Evolutionary conservation across 2,888 invertebrate species (phyloP), one percentile per base, ranked within the genome.

Genomic region (Sycophila texana): DNA sequence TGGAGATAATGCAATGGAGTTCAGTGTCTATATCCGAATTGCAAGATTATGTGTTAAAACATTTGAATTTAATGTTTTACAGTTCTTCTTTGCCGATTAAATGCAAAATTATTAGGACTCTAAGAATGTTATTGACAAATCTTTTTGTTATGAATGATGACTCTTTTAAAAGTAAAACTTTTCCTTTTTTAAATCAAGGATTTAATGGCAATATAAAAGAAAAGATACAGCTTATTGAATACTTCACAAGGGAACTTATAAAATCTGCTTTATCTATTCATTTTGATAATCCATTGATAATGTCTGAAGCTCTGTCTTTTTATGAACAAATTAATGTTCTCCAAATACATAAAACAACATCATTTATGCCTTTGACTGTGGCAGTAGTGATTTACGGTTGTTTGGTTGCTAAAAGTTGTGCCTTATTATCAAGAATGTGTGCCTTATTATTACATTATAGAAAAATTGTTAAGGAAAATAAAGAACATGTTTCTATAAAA

Each of bases 1-100:
- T 90, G 10, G 72, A 83, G 3, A 82, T 91, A n/a, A 72, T 90
- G 53, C 83, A 87, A 70, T 90, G 90, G 90, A 88, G 86, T 58
- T 86, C 71, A 57, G 55, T 81, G 68, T 73, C 55, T 47, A 67
- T 79, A 82, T 20, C 82, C 87, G 90, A 89, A 61, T 81, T 89
- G 39, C 83, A 85, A 20, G 83, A 85, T 22, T 86, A 84, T 58
- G 82, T 89, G 30, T 79, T 89, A 13, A 74, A 83, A 4, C 85
- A 87, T 75, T 74, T 90, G 14, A 84, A 86, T 58, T 83, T 84
- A 30, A 86, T 89, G 75, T 90, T 87, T 82, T 80, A 86, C 4
- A 86, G 87, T 81, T 88, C 89, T 14, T 83, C 85, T 0, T 5
- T 89, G 12, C 58, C 81, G 2, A 81, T 82, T 14, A 90, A 89